phyloP scores from a whole-genome alignment of 37 sponge, comb jelly and placozoan genomes.

The Chondrilla cf. caribensis region DNA sequence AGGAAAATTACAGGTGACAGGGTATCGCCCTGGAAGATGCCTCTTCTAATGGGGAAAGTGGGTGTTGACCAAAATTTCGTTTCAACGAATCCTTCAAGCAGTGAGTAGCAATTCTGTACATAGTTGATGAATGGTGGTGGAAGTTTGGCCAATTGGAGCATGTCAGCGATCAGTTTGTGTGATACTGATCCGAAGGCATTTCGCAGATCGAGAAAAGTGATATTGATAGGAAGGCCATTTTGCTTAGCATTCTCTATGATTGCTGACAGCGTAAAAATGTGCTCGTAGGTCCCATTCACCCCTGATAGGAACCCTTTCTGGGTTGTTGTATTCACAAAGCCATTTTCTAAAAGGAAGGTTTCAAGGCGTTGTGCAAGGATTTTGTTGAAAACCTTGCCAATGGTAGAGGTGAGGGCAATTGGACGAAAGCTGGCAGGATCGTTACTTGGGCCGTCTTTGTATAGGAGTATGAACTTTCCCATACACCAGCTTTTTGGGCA shows the following conservation, averaged over 20 bases:
- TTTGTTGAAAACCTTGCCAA: constrained; percentile 19
- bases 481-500: too few species aligned
- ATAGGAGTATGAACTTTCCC: not conserved
- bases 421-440: constrained; percentile 4
- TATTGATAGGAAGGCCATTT: too few species aligned
- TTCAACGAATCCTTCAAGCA: constrained; percentile 11
- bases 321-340: too few species aligned
- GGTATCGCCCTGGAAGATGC: constrained; percentile 12
- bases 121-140: constrained; percentile 6
- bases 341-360: not conserved
- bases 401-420: constrained; percentile 22
- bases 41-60: not conserved
- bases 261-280: too few species aligned
- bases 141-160: not conserved
- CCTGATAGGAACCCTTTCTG: too few species aligned
- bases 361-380: constrained; percentile 12
- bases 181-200: constrained; percentile 47
- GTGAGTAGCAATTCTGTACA: not conserved
- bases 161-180: constrained; percentile 8
- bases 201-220: constrained; percentile 23
- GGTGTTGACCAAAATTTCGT: constrained; percentile 26
- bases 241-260: too few species aligned
- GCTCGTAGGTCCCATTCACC: too few species aligned
- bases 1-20: constrained; percentile 1
- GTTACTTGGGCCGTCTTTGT: not conserved